Evolutionary conservation across 2,888 invertebrate species (phyloP).

Genomic region (Andrena trimmerana): DNA sequence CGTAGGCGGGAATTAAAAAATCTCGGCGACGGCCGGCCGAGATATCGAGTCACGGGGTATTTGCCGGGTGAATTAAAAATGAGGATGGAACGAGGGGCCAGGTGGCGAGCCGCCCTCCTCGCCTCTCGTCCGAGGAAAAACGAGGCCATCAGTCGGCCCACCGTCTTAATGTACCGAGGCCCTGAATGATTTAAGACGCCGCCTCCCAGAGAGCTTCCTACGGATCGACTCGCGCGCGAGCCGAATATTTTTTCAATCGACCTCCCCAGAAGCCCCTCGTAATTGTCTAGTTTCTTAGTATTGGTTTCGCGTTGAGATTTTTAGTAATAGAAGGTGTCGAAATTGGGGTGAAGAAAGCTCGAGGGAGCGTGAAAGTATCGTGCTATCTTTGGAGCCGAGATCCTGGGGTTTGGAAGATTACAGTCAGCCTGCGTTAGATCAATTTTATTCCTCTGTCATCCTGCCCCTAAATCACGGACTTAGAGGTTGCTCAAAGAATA

Average conservation of each 20-base stretch:
- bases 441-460: not conserved
- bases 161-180: slow-evolving; percentile 77
- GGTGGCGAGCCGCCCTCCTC: slow-evolving; percentile 53
- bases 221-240: slow-evolving; percentile 27
- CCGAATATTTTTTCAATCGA: slow-evolving; percentile 51
- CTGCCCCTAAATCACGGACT: not conserved
- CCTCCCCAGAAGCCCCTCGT: slow-evolving; percentile 1
- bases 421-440: not conserved
- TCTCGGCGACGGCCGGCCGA: slow-evolving; percentile 70
- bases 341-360: not conserved
- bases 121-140: slow-evolving; percentile 73
- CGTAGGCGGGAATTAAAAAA: slow-evolving; percentile 82
- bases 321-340: not conserved
- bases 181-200: slow-evolving; percentile 78
- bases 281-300: slow-evolving; percentile 13
- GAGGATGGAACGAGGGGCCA: slow-evolving; percentile 76
- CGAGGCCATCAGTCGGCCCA: slow-evolving; percentile 78
- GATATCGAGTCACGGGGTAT: slow-evolving; percentile 74
- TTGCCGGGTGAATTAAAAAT: slow-evolving; percentile 84
- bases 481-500: not conserved
- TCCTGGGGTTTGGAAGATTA: not conserved
- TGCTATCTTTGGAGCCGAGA: not conserved
- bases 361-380: not conserved
- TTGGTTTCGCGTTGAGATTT: not conserved
- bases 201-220: slow-evolving; percentile 44